These are phyloP conservation scores for Nixonia krombeini DNA, from an alignment of 1,140 invertebrate genomes.

Conservation along the genomic window DNA sequence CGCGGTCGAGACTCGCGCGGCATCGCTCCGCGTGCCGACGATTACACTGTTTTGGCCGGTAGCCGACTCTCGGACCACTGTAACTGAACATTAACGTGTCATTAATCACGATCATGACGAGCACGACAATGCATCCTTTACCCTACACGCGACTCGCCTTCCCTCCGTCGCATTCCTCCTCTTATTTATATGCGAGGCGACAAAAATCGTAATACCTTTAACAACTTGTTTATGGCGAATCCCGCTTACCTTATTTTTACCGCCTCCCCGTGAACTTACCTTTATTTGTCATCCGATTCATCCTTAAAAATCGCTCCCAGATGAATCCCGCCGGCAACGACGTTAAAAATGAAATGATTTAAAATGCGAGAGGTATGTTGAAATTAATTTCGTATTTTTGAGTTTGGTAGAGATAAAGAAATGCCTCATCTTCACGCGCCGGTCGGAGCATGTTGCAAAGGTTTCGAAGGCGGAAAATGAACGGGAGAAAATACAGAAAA, in stretches of 20 bases:
- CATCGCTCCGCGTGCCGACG: constrained; percentile 33
- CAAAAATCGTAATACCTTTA: constrained; percentile 13
- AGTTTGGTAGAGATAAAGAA: no score
- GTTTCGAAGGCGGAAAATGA: no score
- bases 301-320: no score
- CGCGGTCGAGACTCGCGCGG: constrained; percentile 42
- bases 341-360: no score
- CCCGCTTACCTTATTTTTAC: constrained; percentile 38
- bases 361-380: no score
- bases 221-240: constrained; percentile 22
- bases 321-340: no score
- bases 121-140: constrained; percentile 42
- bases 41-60: constrained; percentile 57
- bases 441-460: no score
- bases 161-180: constrained; percentile 7
- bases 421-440: no score
- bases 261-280: constrained; percentile 28
- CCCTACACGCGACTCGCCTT: constrained; percentile 24
- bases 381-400: no score
- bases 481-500: no score
- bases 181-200: constrained; percentile 4
- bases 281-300: constrained; percentile 41
- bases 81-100: constrained; percentile 64
- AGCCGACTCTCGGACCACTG: constrained; percentile 50
- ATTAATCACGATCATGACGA: constrained; percentile 59